Evolutionary conservation across 2,113 vertebrate genomes (phyloP).

Genomic region (Ahaetulla prasina): DNA sequence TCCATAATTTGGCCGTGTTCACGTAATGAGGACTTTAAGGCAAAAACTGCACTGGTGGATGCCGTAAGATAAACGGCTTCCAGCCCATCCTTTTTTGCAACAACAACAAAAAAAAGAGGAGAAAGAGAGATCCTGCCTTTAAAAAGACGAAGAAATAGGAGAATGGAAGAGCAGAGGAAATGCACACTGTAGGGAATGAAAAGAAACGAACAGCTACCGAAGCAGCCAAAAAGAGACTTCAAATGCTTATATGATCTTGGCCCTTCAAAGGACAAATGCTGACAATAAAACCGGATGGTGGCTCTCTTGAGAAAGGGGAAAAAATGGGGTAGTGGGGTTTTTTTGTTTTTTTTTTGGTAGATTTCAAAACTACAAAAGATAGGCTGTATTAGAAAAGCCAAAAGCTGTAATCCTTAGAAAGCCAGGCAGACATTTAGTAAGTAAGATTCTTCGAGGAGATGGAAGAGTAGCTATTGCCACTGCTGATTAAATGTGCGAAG

Average conservation of each 20-base stretch:
- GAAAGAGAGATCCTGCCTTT: not conserved
- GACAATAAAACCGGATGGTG: not conserved
- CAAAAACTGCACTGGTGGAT: not conserved
- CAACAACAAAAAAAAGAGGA: too few species aligned
- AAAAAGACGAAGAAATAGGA: not conserved
- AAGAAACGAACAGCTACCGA: constrained; percentile 2
- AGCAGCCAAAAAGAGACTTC: fast-evolving
- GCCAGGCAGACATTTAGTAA: not conserved
- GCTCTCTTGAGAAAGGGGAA: not conserved
- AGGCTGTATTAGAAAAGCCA: not conserved
- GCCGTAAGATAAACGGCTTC: not conserved
- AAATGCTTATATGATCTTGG: not conserved
- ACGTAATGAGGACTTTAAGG: not conserved
- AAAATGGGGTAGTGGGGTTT: not conserved
- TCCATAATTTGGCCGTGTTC: not conserved
- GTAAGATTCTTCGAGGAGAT: not conserved
- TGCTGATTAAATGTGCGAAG: constrained; percentile 15
- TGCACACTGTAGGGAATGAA: not conserved
- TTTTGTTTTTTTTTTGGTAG: not conserved
- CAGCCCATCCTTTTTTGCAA: not conserved
- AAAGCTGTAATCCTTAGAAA: not conserved
- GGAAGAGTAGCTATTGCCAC: not conserved
- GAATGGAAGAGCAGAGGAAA: not conserved
- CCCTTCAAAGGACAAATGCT: constrained; percentile 4
- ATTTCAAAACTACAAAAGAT: not conserved